phyloP scores from a whole-genome alignment of 2,113 vertebrate genomes.

The Lipophrys pholis region DNA sequence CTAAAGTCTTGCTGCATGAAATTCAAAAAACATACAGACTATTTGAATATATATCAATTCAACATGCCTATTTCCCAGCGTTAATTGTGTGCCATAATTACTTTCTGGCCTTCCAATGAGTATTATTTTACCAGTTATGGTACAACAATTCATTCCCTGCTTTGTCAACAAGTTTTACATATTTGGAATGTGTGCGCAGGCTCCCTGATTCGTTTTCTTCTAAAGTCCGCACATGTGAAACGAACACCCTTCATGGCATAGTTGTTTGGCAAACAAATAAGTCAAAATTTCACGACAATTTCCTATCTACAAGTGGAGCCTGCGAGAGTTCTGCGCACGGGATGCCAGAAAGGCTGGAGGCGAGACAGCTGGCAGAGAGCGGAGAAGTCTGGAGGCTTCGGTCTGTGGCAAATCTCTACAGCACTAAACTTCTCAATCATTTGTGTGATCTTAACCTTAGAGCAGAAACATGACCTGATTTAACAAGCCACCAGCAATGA shows the following conservation, averaged over 20 bases:
- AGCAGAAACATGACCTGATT: conserved; percentile 66
- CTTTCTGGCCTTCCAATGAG: conserved; percentile 23
- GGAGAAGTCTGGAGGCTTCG: conserved; percentile 46
- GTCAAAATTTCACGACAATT: conserved; percentile 63
- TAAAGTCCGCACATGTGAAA: conserved; percentile 38
- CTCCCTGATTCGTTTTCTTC: conserved; percentile 47
- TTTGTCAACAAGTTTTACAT: conserved; percentile 42
- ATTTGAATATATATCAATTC: conserved; percentile 38
- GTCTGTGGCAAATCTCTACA: conserved; percentile 45
- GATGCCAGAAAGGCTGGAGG: conserved; percentile 62
- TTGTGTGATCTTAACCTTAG: conserved; percentile 64
- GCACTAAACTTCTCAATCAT: conserved; percentile 68
- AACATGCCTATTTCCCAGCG: conserved; percentile 30
- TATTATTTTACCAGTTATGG: conserved; percentile 45
- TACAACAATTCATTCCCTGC: conserved; percentile 38
- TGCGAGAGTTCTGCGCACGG: conserved; percentile 44
- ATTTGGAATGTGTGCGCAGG: conserved; percentile 44
- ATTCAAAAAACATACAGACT: conserved; percentile 45
- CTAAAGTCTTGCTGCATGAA: conserved; percentile 23
- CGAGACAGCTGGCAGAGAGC: conserved; percentile 59
- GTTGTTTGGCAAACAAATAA: conserved; percentile 50
- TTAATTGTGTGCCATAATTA: conserved; percentile 49
- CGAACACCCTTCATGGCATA: conserved; percentile 37
- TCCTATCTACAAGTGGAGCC: conserved; percentile 42
- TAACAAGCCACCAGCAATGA: conserved; percentile 54